Base-by-base conservation (phyloP, 2,113 vertebrate genomes). In the Ameiurus melas region DNA sequence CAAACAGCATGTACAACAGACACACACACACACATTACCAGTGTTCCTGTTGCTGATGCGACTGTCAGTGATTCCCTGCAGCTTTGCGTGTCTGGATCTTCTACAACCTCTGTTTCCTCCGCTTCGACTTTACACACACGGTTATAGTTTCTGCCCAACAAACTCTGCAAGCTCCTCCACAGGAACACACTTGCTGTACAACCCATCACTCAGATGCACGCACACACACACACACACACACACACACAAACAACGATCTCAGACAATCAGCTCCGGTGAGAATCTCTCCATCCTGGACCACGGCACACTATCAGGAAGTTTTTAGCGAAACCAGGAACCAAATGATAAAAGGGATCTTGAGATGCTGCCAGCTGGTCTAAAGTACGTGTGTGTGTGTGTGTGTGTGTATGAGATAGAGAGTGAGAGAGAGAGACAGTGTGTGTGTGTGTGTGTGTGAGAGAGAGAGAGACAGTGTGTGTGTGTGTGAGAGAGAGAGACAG, bases 111-210 rank as follows among this genome's bases (percentile, higher is more conserved):
- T 93, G 95, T 94, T 92, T 94, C 95, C 91, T 97, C 96, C 70
- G 94, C 94, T 93, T 95, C 95, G 90, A 95, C 94, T 90, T 97
- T 96, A 93, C 96, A 97, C 90, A 96, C 96, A 92, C 96, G 96
- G 91, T 95, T 95, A 94, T 96, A 97, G 94, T 97, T 97, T 91
- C 96, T 96, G 89, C 96, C 95, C 92, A 96, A 93, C 90, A 96
- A 95, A 10, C 94, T 96, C 86, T 96, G 93, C 92, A 97, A 95
- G 92, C 96, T 95, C 95, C 96, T 96, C 93, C 97, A 96, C 82
- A 97, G 93, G 93, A 97, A 92, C 90, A 97, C 95, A 57, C 96
- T 97, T 79, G 96, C 96, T 77, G 96, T 95, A 93, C 97, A 97
- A 92, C 97, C 97, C 97, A 97, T 97, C 10, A 68, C 84, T 16